phyloP scores from a whole-genome alignment of 53 echinoderm and acorn worm species.

The Patiria pectinifera region DNA sequence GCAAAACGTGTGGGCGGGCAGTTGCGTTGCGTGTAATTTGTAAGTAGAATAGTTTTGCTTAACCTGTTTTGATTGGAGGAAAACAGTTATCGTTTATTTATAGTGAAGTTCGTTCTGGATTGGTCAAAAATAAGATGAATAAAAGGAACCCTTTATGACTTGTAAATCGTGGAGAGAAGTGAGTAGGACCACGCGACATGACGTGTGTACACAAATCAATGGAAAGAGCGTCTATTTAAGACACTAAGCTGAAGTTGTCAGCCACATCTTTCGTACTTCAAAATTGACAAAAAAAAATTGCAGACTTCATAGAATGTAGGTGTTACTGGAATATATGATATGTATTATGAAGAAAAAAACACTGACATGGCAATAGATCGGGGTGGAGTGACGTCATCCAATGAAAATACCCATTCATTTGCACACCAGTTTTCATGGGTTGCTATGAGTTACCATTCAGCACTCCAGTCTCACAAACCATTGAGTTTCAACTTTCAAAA shows the following conservation, averaged over 20 bases:
- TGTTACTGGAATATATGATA: too few relatives aligned
- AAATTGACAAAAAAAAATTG: not conserved
- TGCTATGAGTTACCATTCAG: too few relatives aligned
- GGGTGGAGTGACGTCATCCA: too few relatives aligned
- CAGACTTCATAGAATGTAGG: too few relatives aligned
- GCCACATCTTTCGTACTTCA: not conserved
- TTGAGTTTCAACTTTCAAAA: too few relatives aligned
- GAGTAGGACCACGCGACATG: not conserved
- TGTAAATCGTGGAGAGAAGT: not conserved
- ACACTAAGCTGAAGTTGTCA: not conserved
- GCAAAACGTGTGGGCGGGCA: not conserved
- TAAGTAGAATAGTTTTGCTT: too few relatives aligned
- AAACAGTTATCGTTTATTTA: not conserved
- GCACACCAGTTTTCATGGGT: too few relatives aligned
- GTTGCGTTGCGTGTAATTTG: too few relatives aligned
- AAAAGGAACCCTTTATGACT: not conserved
- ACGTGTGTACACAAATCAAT: not conserved
- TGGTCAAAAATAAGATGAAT: not conserved
- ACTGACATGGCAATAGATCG: too few relatives aligned
- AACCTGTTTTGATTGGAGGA: not conserved
- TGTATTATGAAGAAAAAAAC: too few relatives aligned
- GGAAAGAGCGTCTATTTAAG: not conserved
- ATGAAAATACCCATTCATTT: too few relatives aligned
- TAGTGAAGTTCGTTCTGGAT: not conserved
- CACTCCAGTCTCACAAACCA: too few relatives aligned